These are phyloP conservation scores for Apotomis betuletana DNA, from an alignment of 2,888 invertebrate species.

Conservation along the genomic window DNA sequence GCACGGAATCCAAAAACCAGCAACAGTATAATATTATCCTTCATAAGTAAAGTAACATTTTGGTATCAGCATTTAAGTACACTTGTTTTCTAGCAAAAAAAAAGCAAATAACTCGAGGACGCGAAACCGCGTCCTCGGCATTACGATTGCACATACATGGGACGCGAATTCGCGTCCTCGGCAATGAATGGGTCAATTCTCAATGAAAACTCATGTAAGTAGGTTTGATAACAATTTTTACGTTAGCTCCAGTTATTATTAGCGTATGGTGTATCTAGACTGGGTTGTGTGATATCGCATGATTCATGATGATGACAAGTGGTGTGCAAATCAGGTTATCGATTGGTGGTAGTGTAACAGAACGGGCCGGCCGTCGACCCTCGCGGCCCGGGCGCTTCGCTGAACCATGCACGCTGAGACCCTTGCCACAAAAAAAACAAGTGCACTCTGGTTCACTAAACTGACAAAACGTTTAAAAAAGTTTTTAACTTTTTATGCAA, in stretches of 20 bases:
- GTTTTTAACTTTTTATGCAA: too few species aligned
- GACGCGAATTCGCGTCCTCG: too few species aligned
- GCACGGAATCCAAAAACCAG: too few species aligned
- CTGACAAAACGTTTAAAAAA: too few species aligned
- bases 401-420: slow-evolving; percentile 25
- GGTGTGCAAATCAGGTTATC: slow-evolving; percentile 79
- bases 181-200: too few species aligned
- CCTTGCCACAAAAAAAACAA: background rate
- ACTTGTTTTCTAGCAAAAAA: too few species aligned
- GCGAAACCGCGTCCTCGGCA: too few species aligned
- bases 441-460: background rate
- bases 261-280: slow-evolving; percentile 3
- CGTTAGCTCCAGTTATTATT: background rate
- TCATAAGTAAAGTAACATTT: too few species aligned
- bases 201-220: background rate
- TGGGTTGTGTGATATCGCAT: slow-evolving; percentile 46
- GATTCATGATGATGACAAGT: slow-evolving; percentile 69
- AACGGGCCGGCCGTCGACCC: slow-evolving; percentile 74
- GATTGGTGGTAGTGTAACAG: slow-evolving; percentile 66
- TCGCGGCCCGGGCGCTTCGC: slow-evolving; percentile 51
- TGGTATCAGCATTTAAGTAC: too few species aligned
- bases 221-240: background rate
- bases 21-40: too few species aligned
- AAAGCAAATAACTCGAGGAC: too few species aligned
- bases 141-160: too few species aligned